Evolutionary conservation across 1,140 invertebrate species (phyloP).

Genomic region (Coptotermes formosanus): DNA sequence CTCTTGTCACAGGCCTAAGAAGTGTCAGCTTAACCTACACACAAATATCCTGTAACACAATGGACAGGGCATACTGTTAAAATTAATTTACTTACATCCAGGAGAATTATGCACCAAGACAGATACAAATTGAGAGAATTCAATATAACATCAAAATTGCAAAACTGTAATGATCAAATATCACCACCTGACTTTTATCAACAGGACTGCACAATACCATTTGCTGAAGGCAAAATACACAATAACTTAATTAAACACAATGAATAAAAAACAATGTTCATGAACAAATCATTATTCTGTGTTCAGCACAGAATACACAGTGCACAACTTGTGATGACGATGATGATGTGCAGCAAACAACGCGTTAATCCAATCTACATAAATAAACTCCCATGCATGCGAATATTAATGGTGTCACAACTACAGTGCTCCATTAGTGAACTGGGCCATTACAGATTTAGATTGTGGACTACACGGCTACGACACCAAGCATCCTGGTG

Average conservation of each 20-base stretch:
- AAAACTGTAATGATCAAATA: not conserved
- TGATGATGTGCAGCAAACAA: not conserved
- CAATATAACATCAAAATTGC: not conserved
- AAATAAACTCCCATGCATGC: conserved; percentile 7
- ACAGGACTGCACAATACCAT: not conserved
- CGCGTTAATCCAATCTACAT: not conserved
- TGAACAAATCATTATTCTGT: not conserved
- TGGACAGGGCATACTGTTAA: not conserved
- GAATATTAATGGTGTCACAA: not conserved
- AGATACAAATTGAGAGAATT: not conserved
- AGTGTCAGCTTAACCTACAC: no score
- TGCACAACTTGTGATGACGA: not conserved
- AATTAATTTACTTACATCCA: conserved; percentile 28
- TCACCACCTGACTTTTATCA: not conserved
- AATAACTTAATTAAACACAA: not conserved
- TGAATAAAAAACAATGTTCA: not conserved
- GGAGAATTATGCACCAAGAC: conserved; percentile 1
- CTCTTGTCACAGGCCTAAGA: no score
- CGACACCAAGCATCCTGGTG: no score
- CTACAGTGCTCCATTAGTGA: conserved; percentile 3
- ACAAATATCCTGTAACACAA: no score
- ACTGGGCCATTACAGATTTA: not conserved
- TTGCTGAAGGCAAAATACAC: not conserved
- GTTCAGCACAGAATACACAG: not conserved
- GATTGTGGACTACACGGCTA: no score